These are phyloP conservation scores for Sebastes reedi DNA, from an alignment of 2,797 vertebrate species.

Conservation along the genomic window DNA sequence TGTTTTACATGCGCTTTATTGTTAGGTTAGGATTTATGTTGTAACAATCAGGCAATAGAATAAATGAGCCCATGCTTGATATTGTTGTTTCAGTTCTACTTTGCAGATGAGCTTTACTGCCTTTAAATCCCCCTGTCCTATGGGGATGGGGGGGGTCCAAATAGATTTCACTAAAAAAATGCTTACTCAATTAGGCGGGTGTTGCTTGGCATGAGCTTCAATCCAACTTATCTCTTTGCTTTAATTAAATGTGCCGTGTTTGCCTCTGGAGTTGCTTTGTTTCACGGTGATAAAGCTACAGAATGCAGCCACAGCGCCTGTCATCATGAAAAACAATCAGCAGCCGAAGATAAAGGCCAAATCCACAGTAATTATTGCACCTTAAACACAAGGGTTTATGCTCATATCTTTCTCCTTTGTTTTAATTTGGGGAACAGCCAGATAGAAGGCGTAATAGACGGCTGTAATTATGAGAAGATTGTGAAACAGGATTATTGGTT, in stretches of 20 bases:
- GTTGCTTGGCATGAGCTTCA: slow-evolving; percentile 46
- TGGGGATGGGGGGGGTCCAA: neutral
- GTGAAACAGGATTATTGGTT: slow-evolving; percentile 61
- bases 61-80: neutral
- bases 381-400: slow-evolving; percentile 61
- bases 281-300: slow-evolving; percentile 56
- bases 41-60: slow-evolving; percentile 25
- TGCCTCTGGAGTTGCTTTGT: slow-evolving; percentile 53
- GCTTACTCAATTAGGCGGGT: slow-evolving; percentile 19
- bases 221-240: slow-evolving; percentile 59
- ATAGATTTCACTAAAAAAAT: slow-evolving; percentile 11
- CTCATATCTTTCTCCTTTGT: slow-evolving; percentile 51
- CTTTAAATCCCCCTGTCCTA: neutral
- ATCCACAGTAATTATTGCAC: slow-evolving; percentile 63
- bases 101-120: slow-evolving; percentile 13
- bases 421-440: slow-evolving; percentile 60
- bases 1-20: neutral
- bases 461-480: slow-evolving; percentile 66
- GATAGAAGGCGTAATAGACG: slow-evolving; percentile 43
- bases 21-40: slow-evolving; percentile 4
- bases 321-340: slow-evolving; percentile 65
- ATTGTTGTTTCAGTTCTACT: slow-evolving; percentile 1
- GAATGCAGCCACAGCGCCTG: slow-evolving; percentile 52
- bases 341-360: slow-evolving; percentile 59
- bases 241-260: slow-evolving; percentile 59